A percentile compares a stretch with the other conserved stretches of the same genome.
Conservation (phyloP, 2,888 invertebrate species). For the Ennomos fuscantarius region DNA sequence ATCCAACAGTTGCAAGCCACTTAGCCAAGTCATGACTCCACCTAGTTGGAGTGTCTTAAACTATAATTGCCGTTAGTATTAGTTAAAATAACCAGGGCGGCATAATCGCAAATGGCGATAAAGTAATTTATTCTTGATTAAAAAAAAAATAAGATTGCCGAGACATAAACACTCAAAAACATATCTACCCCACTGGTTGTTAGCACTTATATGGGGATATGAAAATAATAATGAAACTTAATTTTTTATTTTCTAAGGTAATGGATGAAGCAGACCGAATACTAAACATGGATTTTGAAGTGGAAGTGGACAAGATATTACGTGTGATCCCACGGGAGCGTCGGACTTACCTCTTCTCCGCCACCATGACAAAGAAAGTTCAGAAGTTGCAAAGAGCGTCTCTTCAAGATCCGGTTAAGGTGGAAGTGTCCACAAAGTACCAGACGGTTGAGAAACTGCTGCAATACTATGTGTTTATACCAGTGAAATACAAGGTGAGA, state of each 20-base stretch:
- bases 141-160: too few species aligned
- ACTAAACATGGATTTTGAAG: slow-evolving; percentile 99
- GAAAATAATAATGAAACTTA: too few species aligned
- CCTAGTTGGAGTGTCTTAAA: too few species aligned
- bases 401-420: slow-evolving; percentile 96
- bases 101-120: too few species aligned
- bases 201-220: too few species aligned
- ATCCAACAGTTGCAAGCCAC: too few species aligned
- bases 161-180: too few species aligned
- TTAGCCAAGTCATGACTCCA: too few species aligned
- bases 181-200: too few species aligned
- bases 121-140: too few species aligned
- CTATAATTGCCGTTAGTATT: too few species aligned
- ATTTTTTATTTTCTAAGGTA: slow-evolving; percentile 81
- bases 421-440: slow-evolving; percentile 98
- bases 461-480: slow-evolving; percentile 98
- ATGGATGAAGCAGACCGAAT: slow-evolving; percentile 99
- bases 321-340: slow-evolving; percentile 95
- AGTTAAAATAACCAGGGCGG: too few species aligned
- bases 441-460: slow-evolving; percentile 98
- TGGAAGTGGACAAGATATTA: slow-evolving; percentile 98
- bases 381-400: slow-evolving; percentile 98
- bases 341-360: slow-evolving; percentile 97
- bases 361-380: slow-evolving; percentile 99
- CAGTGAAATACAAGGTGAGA: slow-evolving; percentile 96